Percentiles rank a stretch among this genome's conserved stretches.
Conservation (phyloP, 2,113 vertebrate genomes). For the Phalacrocorax brasilianus region DNA sequence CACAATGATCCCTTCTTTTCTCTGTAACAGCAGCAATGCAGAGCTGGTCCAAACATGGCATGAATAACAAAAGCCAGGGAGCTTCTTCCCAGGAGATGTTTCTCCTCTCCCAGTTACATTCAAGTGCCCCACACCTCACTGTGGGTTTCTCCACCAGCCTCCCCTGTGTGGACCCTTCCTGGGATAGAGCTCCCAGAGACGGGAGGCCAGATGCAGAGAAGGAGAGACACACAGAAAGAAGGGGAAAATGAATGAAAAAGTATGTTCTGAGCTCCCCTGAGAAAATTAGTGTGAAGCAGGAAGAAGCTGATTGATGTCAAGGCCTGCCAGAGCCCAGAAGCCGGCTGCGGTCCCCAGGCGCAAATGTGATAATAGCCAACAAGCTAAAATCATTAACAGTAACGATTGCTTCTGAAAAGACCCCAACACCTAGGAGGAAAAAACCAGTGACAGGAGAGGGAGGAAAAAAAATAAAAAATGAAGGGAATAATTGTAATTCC, state of each 20-base stretch:
- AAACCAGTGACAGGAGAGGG: background rate
- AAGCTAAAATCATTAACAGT: conserved; percentile 66
- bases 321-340: conserved; percentile 51
- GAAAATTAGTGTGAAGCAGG: conserved; percentile 52
- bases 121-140: background rate
- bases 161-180: background rate
- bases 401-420: conserved; percentile 46
- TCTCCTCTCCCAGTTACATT: background rate
- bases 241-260: background rate
- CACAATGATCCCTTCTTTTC: background rate
- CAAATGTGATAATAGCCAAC: conserved; percentile 64
- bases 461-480: background rate
- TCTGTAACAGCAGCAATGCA: background rate
- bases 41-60: background rate
- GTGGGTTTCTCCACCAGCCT: background rate
- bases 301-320: conserved; percentile 62
- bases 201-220: background rate
- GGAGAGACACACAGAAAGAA: background rate
- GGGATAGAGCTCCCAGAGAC: background rate
- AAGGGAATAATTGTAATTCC: background rate
- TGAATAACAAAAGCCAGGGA: background rate
- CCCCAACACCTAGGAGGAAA: conserved; percentile 28
- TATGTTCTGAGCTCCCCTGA: background rate
- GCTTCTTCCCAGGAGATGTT: background rate
- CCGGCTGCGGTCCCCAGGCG: conserved; percentile 41